These are phyloP conservation scores for Herminia tarsipennalis DNA, from an alignment of 2,888 invertebrate species.

Conservation along the genomic window DNA sequence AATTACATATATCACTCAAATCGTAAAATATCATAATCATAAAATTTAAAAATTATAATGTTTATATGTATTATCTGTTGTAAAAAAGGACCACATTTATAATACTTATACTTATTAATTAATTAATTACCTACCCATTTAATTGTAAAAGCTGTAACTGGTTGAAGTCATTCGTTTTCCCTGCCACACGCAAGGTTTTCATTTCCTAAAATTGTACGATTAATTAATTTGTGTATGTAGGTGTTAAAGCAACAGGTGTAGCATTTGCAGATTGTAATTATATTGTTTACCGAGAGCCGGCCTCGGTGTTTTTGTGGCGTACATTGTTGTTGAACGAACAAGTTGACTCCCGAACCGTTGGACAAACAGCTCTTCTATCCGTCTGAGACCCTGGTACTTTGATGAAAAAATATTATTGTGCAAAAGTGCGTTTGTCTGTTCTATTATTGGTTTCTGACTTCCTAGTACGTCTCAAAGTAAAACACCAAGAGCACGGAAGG, in stretches of 20 bases:
- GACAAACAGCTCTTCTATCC: slow-evolving; percentile 25
- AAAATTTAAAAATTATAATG: too few relatives aligned
- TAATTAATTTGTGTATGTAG: slow-evolving; percentile 10
- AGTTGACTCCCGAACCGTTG: slow-evolving; percentile 16
- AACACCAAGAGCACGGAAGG: too few relatives aligned
- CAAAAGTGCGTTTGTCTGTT: not conserved
- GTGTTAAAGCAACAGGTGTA: slow-evolving; percentile 21
- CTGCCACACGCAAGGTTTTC: slow-evolving; percentile 14
- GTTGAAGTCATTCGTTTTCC: not conserved
- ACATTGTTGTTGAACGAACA: slow-evolving; percentile 24
- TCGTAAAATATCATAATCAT: too few relatives aligned
- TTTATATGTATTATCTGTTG: too few relatives aligned
- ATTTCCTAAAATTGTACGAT: slow-evolving; percentile 21
- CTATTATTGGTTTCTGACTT: not conserved
- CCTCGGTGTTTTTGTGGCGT: slow-evolving; percentile 37
- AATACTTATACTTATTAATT: too few relatives aligned
- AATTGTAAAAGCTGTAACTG: too few relatives aligned
- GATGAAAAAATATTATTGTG: slow-evolving; percentile 8
- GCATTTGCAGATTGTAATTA: slow-evolving; percentile 21
- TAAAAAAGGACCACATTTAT: too few relatives aligned
- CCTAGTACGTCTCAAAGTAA: too few relatives aligned
- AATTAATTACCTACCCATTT: too few relatives aligned
- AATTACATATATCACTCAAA: too few relatives aligned
- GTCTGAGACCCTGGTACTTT: slow-evolving; percentile 27
- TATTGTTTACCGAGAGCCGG: slow-evolving; percentile 20